These are phyloP conservation scores for Delichon dasypus DNA, from an alignment of 2,797 vertebrate genomes.

Conservation along the genomic window DNA sequence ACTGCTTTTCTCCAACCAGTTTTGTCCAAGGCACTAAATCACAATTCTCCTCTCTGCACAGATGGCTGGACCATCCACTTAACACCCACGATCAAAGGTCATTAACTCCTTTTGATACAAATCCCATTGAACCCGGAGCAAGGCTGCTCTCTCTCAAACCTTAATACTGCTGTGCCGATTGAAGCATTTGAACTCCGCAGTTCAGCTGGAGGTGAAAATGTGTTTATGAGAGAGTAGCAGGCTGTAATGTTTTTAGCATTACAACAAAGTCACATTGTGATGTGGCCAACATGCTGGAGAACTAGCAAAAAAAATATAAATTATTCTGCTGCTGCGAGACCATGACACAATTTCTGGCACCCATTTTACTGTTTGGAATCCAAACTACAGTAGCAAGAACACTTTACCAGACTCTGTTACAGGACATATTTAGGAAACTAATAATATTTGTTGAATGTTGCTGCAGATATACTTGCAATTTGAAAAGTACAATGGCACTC, in stretches of 20 bases:
- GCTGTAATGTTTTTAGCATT: slow-evolving; percentile 22
- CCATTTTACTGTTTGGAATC: not conserved
- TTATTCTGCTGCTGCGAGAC: slow-evolving; percentile 13
- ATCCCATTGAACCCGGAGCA: not conserved
- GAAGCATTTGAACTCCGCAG: not conserved
- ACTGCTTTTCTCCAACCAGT: not conserved
- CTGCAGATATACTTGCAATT: not conserved
- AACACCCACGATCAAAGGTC: not conserved
- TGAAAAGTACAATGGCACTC: not conserved
- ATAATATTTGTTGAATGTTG: not conserved
- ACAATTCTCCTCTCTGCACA: not conserved
- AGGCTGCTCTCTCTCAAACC: not conserved
- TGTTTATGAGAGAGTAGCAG: not conserved
- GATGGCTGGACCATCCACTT: not conserved
- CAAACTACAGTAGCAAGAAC: slow-evolving; percentile 49
- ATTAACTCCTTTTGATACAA: not conserved
- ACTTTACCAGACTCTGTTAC: slow-evolving; percentile 26
- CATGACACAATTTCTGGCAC: slow-evolving; percentile 57
- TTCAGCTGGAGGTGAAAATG: slow-evolving; percentile 32
- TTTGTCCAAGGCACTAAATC: not conserved
- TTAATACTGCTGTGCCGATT: not conserved
- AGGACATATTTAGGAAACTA: slow-evolving; percentile 37
- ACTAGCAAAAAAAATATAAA: not conserved
- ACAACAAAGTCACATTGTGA: slow-evolving; percentile 18
- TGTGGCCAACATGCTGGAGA: not conserved